These are phyloP conservation scores for Peromyscus maniculatus DNA, from an alignment of 2,113 vertebrate genomes.

Conservation along the genomic window DNA sequence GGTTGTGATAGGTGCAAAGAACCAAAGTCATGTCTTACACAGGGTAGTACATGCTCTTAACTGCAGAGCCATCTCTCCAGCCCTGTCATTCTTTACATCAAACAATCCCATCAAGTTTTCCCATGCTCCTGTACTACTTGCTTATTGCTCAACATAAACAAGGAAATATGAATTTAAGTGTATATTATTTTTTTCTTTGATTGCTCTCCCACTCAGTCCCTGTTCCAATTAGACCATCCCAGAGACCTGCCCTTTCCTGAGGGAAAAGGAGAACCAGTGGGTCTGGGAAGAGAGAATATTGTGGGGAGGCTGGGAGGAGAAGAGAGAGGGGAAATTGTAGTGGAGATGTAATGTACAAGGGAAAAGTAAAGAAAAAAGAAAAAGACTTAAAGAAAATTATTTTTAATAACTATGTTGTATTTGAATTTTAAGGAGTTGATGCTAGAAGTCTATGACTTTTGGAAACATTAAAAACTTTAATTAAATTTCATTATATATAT, in stretches of 20 bases:
- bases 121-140: background rate
- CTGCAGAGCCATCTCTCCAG: background rate
- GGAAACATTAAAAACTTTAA: background rate
- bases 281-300: no score
- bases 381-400: background rate
- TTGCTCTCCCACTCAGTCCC: no score
- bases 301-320: no score
- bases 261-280: no score
- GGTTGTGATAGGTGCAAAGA: background rate
- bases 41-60: background rate
- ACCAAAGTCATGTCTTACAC: background rate
- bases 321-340: no score
- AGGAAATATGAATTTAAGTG: slow-evolving; percentile 64
- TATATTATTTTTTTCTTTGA: background rate
- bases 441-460: background rate
- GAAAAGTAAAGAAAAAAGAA: background rate
- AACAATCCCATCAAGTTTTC: background rate
- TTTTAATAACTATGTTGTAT: background rate
- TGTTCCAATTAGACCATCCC: no score
- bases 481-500: background rate
- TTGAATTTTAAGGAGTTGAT: background rate
- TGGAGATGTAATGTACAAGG: background rate
- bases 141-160: background rate
- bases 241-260: no score
- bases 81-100: background rate